Conservation (phyloP, 2,797 vertebrate genomes). For the Tokudaia tokunoshimensis region DNA sequence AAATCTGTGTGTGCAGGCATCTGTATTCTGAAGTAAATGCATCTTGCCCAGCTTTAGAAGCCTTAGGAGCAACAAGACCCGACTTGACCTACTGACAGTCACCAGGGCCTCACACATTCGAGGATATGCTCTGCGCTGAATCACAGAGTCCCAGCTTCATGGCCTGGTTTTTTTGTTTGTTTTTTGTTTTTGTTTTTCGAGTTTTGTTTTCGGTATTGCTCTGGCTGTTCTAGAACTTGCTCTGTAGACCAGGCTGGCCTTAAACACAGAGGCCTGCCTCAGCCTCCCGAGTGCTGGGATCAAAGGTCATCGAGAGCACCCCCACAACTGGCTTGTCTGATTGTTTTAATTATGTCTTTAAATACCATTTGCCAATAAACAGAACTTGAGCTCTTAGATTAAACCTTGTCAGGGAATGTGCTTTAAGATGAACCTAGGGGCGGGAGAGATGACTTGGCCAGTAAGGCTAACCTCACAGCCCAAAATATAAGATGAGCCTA, state of each 20-base stretch:
- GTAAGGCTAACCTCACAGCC: not conserved
- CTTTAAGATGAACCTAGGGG: not conserved
- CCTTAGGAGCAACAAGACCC: not conserved
- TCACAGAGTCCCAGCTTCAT: not conserved
- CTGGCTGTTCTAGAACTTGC: not conserved
- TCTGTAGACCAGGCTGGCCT: not conserved
- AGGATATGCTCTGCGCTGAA: not conserved
- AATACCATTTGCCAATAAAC: constrained; percentile 29
- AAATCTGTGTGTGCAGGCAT: not conserved
- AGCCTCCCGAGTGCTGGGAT: not conserved
- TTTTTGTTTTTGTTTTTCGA: not conserved
- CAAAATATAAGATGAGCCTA: not conserved
- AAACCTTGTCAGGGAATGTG: not conserved
- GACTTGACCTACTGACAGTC: not conserved
- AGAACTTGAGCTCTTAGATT: not conserved
- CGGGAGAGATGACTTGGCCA: not conserved
- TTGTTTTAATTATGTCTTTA: not conserved
- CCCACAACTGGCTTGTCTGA: not conserved
- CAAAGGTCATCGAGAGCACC: not conserved
- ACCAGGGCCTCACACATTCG: not conserved
- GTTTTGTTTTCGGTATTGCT: not conserved
- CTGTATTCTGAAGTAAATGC: not conserved
- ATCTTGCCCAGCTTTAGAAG: not conserved
- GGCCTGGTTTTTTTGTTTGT: not conserved
- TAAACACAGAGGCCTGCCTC: not conserved